phyloP scores from a whole-genome alignment of 2,797 vertebrate genomes.

The Lutjanus argentimaculatus region DNA sequence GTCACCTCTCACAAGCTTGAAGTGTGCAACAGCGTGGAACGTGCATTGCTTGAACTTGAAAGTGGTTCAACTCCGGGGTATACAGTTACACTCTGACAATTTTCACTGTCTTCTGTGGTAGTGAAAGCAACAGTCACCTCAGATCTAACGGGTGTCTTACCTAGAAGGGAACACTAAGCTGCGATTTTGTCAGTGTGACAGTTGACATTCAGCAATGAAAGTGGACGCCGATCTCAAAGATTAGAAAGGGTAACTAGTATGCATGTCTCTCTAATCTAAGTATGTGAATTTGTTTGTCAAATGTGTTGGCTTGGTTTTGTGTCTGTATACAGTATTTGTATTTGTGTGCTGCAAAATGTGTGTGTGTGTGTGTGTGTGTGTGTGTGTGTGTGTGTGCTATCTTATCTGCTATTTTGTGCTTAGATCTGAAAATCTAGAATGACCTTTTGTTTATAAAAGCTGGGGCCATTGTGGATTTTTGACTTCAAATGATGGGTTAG shows the following conservation, averaged over 20 bases:
- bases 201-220: constrained; percentile 56
- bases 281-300: constrained; percentile 27
- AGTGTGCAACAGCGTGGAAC: constrained; percentile 45
- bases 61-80: constrained; percentile 17
- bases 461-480: constrained; percentile 26
- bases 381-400: not conserved
- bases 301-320: not conserved
- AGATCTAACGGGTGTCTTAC: constrained; percentile 50
- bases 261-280: constrained; percentile 41
- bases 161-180: constrained; percentile 30
- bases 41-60: constrained; percentile 49
- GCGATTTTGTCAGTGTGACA: constrained; percentile 39
- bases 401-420: constrained; percentile 8
- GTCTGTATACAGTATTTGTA: constrained; percentile 1
- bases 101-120: constrained; percentile 28
- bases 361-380: too few species aligned
- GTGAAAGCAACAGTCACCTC: constrained; percentile 36
- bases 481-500: constrained; percentile 49
- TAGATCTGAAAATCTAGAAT: constrained; percentile 35
- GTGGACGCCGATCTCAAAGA: constrained; percentile 53
- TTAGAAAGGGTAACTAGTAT: constrained; percentile 38
- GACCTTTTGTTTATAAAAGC: constrained; percentile 48
- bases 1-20: constrained; percentile 38
- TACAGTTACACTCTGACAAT: constrained; percentile 35
- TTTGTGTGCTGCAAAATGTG: not conserved